phyloP scores from a whole-genome alignment of 2,888 invertebrate genomes.

The Cerceris rybyensis region DNA sequence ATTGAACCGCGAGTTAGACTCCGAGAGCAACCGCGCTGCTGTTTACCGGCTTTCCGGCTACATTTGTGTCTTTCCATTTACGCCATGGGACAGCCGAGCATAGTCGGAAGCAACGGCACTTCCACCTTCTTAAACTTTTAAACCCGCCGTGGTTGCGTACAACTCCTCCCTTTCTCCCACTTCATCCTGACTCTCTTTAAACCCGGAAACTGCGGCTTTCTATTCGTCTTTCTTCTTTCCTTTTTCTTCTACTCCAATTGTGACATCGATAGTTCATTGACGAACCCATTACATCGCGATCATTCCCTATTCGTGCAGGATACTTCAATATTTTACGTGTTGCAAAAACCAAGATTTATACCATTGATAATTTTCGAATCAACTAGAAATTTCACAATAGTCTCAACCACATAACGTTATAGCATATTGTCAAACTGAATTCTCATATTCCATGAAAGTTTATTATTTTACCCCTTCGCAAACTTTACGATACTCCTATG shows the following conservation, averaged over 20 bases:
- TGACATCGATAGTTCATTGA: neutral
- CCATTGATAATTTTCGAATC: too few species aligned
- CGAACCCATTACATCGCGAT: conserved; percentile 14
- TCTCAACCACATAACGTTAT: too few species aligned
- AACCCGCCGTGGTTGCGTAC: conserved; percentile 56
- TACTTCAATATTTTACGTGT: too few species aligned
- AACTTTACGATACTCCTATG: too few species aligned
- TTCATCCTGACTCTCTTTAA: conserved; percentile 36
- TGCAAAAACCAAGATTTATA: too few species aligned
- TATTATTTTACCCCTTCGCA: too few species aligned
- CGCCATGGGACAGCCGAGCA: conserved; percentile 53
- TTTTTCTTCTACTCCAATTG: conserved; percentile 14
- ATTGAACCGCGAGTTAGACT: conserved; percentile 77
- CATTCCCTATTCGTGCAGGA: too few species aligned
- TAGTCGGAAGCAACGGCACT: conserved; percentile 35
- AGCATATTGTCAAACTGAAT: too few species aligned
- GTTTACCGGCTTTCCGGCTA: conserved; percentile 73
- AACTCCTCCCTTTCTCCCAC: conserved; percentile 3
- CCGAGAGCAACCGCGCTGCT: conserved; percentile 61
- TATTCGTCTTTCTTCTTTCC: neutral
- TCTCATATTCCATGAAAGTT: too few species aligned
- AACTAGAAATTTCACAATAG: too few species aligned
- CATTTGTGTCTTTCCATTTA: conserved; percentile 76
- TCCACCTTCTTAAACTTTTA: conserved; percentile 65
- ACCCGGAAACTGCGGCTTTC: conserved; percentile 6